Percentiles rank a stretch among this genome's conserved stretches.
phyloP scores from a whole-genome alignment of 2,113 vertebrate genomes.

The Phrynocephalus versicolor region DNA sequence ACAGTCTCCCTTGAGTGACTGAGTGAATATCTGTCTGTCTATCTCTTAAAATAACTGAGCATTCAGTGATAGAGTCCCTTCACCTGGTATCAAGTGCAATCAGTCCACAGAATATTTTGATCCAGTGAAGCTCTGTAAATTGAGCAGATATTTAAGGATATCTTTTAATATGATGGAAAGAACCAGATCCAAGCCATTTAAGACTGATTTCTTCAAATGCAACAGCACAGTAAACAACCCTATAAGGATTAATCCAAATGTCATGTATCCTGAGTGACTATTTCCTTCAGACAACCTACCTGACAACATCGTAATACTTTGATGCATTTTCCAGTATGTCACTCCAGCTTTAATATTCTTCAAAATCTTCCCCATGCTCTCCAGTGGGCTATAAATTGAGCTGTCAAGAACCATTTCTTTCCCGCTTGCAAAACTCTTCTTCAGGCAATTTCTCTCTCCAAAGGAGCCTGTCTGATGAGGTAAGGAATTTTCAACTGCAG shows the following conservation, averaged over 20 bases:
- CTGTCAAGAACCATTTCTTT: constrained; percentile 31
- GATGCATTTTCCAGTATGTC: constrained; percentile 7
- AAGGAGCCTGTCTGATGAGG: constrained; percentile 30
- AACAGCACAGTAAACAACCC: background rate
- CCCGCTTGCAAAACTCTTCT: constrained; percentile 37
- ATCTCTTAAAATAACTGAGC: background rate
- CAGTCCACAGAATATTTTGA: background rate
- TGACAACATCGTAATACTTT: constrained; percentile 35
- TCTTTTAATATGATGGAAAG: constrained; percentile 7
- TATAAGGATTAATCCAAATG: constrained; percentile 6
- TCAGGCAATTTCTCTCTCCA: constrained; percentile 27
- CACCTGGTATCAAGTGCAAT: background rate
- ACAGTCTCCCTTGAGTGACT: background rate
- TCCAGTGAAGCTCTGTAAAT: background rate
- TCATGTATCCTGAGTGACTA: background rate
- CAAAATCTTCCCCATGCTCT: constrained; percentile 25
- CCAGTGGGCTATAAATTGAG: background rate
- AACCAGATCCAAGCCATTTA: background rate
- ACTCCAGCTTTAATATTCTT: constrained; percentile 22
- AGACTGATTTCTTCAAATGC: background rate
- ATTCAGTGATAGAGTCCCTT: background rate
- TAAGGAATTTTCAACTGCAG: constrained; percentile 21
- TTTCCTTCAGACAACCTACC: background rate
- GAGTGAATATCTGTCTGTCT: no score
- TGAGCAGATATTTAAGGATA: background rate